Evolutionary conservation across 1,140 invertebrate genomes (phyloP), one percentile per base, ranked within the genome.

Genomic region (Eulimnadia texana): DNA sequence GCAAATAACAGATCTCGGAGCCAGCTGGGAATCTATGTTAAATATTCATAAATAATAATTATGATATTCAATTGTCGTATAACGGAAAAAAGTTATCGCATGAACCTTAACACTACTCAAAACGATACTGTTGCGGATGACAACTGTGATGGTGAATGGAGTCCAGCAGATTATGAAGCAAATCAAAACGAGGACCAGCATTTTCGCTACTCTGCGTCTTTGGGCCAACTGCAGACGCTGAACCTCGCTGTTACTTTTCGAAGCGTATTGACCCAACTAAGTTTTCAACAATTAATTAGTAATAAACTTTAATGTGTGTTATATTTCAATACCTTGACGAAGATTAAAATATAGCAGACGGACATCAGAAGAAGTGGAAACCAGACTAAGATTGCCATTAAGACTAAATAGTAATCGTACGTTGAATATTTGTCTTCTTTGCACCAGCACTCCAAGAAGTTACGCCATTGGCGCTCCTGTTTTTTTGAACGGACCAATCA

Each of bases 401-500:
- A 76, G 19, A 86, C 79, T 65, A 85, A 80, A 85, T 85, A 88
- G 66, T 86, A 88, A 22, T 82, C 77, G 16, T 78, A 77, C 11
- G 83, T 69, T 0, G 83, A 69, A 3, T 74, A 66, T 0, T 73
- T 67, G 55, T 86, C 78, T 72, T 88, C 84, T 3, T 73, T 78
- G 66, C 85, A 87, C 66, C 78, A 86, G 10, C 72, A 79, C 72
- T 87, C 83, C 0, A 80, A 68, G 66, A 82, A 82, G 70, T 86
- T 78, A 27, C 76, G 71, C 85, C 84, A 87, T 64, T 80, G 72
- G 1, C 85, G 74, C 69, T 82, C 79, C 76, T 83, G 63, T 72
- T n/a, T n/a, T n/a, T n/a, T n/a, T n/a, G n/a, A n/a, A n/a, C n/a
- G n/a, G 33, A 42, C 6, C 6, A 42, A 9, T 6, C 16, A 42